Evolutionary conservation across 2,797 vertebrate genomes (phyloP).

Genomic region (Anableps anableps): DNA sequence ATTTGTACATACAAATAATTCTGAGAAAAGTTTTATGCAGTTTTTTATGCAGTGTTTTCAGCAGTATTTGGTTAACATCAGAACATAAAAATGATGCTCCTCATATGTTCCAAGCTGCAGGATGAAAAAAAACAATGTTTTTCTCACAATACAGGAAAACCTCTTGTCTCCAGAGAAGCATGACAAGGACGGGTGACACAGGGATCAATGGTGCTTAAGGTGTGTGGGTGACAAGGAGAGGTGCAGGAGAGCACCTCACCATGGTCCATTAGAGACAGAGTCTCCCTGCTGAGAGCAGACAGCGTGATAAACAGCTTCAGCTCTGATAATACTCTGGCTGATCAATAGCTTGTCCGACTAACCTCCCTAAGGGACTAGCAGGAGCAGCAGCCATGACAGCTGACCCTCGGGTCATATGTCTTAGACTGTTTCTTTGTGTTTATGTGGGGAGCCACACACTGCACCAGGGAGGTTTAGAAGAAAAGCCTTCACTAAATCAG

Average conservation of each 20-base stretch:
- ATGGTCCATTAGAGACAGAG: slow-evolving; percentile 79
- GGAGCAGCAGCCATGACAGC: slow-evolving; percentile 60
- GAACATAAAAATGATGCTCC: slow-evolving; percentile 25
- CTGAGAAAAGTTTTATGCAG: neutral
- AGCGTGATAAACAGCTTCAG: slow-evolving; percentile 82
- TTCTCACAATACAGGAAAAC: slow-evolving; percentile 57
- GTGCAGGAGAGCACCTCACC: slow-evolving; percentile 68
- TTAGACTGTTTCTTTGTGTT: slow-evolving; percentile 30
- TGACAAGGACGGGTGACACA: slow-evolving; percentile 67
- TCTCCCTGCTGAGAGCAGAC: slow-evolving; percentile 73
- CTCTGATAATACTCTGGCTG: slow-evolving; percentile 82
- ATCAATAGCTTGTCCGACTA: slow-evolving; percentile 81
- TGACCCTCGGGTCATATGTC: slow-evolving; percentile 63
- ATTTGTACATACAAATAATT: neutral
- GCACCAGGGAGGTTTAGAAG: slow-evolving; percentile 15
- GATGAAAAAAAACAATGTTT: slow-evolving; percentile 58
- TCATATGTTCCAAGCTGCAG: slow-evolving; percentile 40
- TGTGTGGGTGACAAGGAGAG: slow-evolving; percentile 78
- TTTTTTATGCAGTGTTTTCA: no score
- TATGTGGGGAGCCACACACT: slow-evolving; percentile 14
- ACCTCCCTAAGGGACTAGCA: slow-evolving; percentile 54
- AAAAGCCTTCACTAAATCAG: slow-evolving; percentile 66
- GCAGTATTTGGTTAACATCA: slow-evolving; percentile 15
- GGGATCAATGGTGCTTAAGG: slow-evolving; percentile 78
- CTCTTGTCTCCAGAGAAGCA: slow-evolving; percentile 48